phyloP scores from a whole-genome alignment of 2,113 vertebrate genomes.

The Clinocottus analis region DNA sequence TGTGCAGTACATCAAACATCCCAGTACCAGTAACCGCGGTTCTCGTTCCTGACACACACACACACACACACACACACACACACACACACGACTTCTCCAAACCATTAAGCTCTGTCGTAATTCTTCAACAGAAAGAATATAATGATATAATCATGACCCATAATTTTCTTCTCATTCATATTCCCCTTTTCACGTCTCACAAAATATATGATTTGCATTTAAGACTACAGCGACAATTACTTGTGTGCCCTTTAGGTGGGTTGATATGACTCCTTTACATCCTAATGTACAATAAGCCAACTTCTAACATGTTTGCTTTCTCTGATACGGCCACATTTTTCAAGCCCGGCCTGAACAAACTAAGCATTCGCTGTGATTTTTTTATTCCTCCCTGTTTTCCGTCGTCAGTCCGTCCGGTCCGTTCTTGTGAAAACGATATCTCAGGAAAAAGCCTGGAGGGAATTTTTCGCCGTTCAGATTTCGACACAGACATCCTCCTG shows the following conservation, averaged over 20 bases:
- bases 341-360: constrained; percentile 6
- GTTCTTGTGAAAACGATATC: not conserved
- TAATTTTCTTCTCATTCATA: not conserved
- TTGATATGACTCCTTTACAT: not conserved
- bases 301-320: not conserved
- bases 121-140: not conserved
- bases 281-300: not conserved
- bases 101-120: constrained; percentile 6
- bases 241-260: not conserved
- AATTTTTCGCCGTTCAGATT: not conserved
- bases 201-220: not conserved
- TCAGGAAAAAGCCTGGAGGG: not conserved
- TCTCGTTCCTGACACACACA: constrained; percentile 9
- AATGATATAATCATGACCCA: not conserved
- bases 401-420: not conserved
- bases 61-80: not conserved
- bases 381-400: not conserved
- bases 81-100: constrained; percentile 3
- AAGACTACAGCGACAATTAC: not conserved
- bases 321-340: not conserved
- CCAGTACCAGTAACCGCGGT: constrained; percentile 27
- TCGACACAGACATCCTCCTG: not conserved
- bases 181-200: not conserved
- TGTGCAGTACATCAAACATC: constrained; percentile 51
- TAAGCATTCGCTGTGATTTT: not conserved